phyloP scores from a whole-genome alignment of 1,140 invertebrate genomes.

The Lanistes nyassanus region DNA sequence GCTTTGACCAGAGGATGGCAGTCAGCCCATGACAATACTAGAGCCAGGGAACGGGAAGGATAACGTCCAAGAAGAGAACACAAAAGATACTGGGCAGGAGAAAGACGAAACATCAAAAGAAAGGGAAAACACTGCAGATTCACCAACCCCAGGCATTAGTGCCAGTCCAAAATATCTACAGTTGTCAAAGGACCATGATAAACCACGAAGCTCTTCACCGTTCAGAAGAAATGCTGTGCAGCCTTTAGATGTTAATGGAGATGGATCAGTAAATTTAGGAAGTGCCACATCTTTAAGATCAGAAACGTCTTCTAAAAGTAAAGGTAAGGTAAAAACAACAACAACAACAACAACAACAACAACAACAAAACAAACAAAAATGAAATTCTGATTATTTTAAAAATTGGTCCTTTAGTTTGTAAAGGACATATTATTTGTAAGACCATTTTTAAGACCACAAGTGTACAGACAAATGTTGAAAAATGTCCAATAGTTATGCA shows the following conservation, averaged over 20 bases:
- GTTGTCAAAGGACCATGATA: slow-evolving; percentile 11
- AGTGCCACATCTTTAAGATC: slow-evolving; percentile 19
- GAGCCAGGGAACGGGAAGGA: neutral
- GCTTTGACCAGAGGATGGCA: neutral
- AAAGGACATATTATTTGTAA: too few species aligned
- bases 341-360: too few species aligned
- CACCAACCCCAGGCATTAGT: neutral
- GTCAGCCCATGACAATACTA: neutral
- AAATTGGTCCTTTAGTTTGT: too few species aligned
- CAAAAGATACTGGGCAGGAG: slow-evolving; percentile 23
- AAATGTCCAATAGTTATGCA: too few species aligned
- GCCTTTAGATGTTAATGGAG: neutral
- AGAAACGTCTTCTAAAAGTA: neutral
- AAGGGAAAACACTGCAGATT: neutral
- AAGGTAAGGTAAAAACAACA: too few species aligned
- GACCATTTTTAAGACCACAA: too few species aligned
- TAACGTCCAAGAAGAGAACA: slow-evolving; percentile 14
- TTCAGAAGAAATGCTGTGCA: slow-evolving; percentile 25
- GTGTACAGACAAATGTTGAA: too few species aligned
- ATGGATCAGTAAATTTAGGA: neutral
- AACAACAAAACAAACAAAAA: too few species aligned
- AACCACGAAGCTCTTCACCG: slow-evolving; percentile 20
- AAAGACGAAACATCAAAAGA: slow-evolving; percentile 4
- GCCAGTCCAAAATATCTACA: slow-evolving; percentile 13
- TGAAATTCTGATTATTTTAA: too few species aligned